Evolutionary conservation across 2,888 invertebrate genomes (phyloP), one percentile per base, ranked within the genome.

Genomic region (Argyresthia albistria): DNA sequence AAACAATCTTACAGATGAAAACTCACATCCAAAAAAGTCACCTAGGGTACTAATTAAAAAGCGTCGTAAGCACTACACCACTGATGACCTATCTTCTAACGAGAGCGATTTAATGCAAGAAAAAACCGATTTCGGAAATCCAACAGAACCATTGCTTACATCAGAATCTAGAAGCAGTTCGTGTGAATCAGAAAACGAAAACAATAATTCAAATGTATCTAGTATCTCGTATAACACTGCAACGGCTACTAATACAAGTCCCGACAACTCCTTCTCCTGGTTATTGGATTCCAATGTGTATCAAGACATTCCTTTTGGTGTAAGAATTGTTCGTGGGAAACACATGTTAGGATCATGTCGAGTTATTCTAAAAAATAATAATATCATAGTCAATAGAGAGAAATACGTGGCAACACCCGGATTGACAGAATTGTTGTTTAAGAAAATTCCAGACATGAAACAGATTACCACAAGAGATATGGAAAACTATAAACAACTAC

Each of bases 291-390:
- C 35, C 11, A 35, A 43, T 12, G 8, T 35, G 10, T 10, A 35
- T n/a, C 43, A 42, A 35, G 43, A 50, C n/a, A 35, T 50, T 42
- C 42, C 50, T 42, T 50, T 42, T 43, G 50, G 50, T 11, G 16
- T 50, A 11, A 39, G 50, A 25, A 10, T n/a, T 42, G 50, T 35
- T 35, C 25, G 14, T 8, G 43, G 43, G 25, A 39, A 42, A 42
- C 15, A 25, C 9, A 50, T 50, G 50, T 10, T 50, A 9, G 50
- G 42, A 14, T 50, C 50, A 15, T n/a, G 11, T n/a, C 8, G 6
- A 9, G 35, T 48, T 36, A 36, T 36, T 12, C n/a, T 36, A 9
- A 48, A 10, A 10, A 43, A 45, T 45, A 43, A 35, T n/a, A 12
- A 2, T 25, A 25, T 25, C 6, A 25, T 25, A 25, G 25, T 25